These are phyloP conservation scores for Dendrocincla tyrannina DNA, from an alignment of 2,797 vertebrate genomes.

Conservation along the genomic window DNA sequence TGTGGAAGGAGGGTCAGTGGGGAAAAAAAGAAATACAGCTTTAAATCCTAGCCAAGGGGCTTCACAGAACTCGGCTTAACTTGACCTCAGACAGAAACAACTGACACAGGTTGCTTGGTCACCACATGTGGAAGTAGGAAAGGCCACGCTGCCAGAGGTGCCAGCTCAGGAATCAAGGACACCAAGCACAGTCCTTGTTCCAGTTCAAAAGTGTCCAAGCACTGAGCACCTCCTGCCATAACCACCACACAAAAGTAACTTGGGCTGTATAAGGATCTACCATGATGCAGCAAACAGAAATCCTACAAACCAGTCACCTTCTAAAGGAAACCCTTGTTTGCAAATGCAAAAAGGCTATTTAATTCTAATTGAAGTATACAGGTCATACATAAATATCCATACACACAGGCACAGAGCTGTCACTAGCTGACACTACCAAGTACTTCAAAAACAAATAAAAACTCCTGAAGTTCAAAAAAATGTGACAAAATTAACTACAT, in stretches of 20 bases:
- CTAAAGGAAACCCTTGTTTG: not conserved
- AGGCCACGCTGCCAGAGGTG: not conserved
- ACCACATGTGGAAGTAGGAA: not conserved
- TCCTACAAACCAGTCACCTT: not conserved
- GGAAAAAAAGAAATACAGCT: not conserved
- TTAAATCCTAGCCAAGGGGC: not conserved
- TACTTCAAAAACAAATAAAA: not conserved
- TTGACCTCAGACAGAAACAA: not conserved
- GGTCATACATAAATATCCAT: not conserved
- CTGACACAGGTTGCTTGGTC: not conserved
- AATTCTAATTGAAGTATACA: not conserved
- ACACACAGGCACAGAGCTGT: not conserved
- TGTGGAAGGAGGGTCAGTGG: not conserved
- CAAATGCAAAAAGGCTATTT: not conserved
- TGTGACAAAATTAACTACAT: not conserved
- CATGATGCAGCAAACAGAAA: not conserved
- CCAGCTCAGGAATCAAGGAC: not conserved
- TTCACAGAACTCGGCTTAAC: not conserved
- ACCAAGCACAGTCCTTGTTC: not conserved
- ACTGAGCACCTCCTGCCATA: not conserved
- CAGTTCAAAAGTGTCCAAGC: not conserved
- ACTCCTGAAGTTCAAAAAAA: not conserved
- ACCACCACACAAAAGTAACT: not conserved
- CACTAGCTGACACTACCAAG: not conserved
- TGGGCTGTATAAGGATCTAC: not conserved